A percentile compares a stretch with the other conserved stretches of the same genome.
phyloP scores from a whole-genome alignment of 2,888 invertebrate genomes.

The Phortica okadai region DNA sequence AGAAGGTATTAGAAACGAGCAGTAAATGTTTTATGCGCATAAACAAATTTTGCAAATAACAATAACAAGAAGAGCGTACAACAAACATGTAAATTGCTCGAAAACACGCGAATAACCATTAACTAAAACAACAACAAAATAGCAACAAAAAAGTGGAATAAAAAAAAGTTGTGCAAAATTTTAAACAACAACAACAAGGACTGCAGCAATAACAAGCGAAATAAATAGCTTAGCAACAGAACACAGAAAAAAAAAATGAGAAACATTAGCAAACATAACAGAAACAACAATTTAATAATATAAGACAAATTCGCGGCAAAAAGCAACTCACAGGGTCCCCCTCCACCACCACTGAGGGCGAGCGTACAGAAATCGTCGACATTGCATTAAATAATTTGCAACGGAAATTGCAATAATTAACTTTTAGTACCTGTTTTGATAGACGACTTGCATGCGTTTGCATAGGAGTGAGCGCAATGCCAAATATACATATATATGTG shows the following conservation, averaged over 20 bases:
- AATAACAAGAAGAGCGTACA: constrained; percentile 44
- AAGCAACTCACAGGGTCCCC: constrained; percentile 4
- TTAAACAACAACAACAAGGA: constrained; percentile 25
- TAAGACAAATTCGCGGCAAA: constrained; percentile 44
- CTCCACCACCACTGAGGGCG: background rate
- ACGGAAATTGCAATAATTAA: constrained; percentile 73
- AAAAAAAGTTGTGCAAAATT: background rate
- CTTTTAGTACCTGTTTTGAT: constrained; percentile 71
- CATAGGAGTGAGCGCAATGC: constrained; percentile 31
- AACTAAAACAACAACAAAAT: constrained; percentile 58
- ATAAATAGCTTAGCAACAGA: background rate
- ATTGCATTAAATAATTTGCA: constrained; percentile 71
- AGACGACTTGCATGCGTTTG: constrained; percentile 59
- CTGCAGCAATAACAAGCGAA: background rate
- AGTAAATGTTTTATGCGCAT: constrained; percentile 69
- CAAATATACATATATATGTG: background rate
- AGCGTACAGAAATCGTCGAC: constrained; percentile 44
- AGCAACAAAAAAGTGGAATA: constrained; percentile 26
- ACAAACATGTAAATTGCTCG: constrained; percentile 35
- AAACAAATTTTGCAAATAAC: constrained; percentile 57
- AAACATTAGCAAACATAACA: constrained; percentile 29
- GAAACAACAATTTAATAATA: constrained; percentile 57
- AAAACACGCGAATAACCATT: constrained; percentile 66
- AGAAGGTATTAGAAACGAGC: background rate
- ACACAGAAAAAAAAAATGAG: constrained; percentile 18